These are phyloP conservation scores for Spisula solida DNA, from an alignment of 2,888 invertebrate genomes.

Conservation along the genomic window DNA sequence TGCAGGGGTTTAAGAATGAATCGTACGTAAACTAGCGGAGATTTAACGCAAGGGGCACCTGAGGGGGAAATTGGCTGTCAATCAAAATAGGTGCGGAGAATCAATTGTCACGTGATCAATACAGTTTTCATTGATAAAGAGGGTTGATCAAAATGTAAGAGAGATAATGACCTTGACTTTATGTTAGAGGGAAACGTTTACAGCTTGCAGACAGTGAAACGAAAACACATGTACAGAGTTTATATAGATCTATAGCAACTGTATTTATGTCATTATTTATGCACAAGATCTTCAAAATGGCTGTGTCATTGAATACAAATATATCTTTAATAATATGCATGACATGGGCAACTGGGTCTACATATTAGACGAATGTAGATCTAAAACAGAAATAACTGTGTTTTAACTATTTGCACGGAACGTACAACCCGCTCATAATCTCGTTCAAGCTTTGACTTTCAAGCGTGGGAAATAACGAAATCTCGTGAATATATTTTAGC, in stretches of 20 bases:
- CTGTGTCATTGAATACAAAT: too few relatives aligned
- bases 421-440: not conserved
- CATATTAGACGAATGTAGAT: too few relatives aligned
- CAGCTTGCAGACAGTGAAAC: too few relatives aligned
- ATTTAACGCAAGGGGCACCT: conserved; percentile 30
- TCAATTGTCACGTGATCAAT: conserved; percentile 56
- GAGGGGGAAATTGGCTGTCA: conserved; percentile 38
- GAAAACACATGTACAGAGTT: too few relatives aligned
- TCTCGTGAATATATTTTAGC: not conserved
- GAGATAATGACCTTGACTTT: conserved; percentile 9
- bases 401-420: not conserved
- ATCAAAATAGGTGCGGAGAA: conserved; percentile 47
- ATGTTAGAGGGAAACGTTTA: not conserved
- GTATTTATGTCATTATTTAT: too few relatives aligned
- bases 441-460: not conserved
- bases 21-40: not conserved
- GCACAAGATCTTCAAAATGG: too few relatives aligned
- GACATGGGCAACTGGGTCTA: too few relatives aligned
- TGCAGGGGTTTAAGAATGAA: not conserved
- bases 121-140: conserved; percentile 54
- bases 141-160: conserved; percentile 38
- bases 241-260: too few relatives aligned
- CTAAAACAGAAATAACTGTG: too few relatives aligned
- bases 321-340: too few relatives aligned
- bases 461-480: not conserved